Evolutionary conservation across 2,888 invertebrate species (phyloP), one percentile per base, ranked within the genome.

Genomic region (Drosophila borborema): DNA sequence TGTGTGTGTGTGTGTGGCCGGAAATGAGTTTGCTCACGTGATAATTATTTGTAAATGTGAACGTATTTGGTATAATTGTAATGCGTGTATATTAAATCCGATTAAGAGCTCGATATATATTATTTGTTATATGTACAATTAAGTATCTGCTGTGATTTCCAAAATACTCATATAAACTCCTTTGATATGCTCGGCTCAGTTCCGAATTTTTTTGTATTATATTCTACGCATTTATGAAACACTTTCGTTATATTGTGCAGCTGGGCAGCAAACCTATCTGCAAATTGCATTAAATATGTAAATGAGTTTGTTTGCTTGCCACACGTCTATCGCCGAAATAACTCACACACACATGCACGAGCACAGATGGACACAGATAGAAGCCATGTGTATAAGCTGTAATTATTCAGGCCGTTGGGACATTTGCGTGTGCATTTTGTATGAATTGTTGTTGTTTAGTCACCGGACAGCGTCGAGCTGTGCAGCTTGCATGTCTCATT

Each of bases 261-360:
- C 72, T 68, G 51, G 51, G 40, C 61, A 45, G 64, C 51, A 69
- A 56, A 63, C 36, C 62, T 78, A 79, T 84, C 86, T 80, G 61
- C 74, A 77, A 81, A 89, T 87, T 81, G 77, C 87, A 88, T 88
- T 87, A 90, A 85, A 86, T 89, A 90, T 88, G 89, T 74, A 88
- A 90, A 88, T 89, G 77, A 81, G 82, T 82, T 84, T 87, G 82
- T 81, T 86, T 78, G 84, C 75, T 81, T 79, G 80, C 62, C 65
- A 55, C 73, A 51, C 61, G 61, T 55, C 67, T 67, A 59, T 65
- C 56, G 64, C 51, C 45, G 48, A 40, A 66, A 65, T 54, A 23
- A 62, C 28, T 40, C 43, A 55, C 40, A 54, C 14, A 36, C 40
- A 20, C 28, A 28, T 40, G 9, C 34, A 36, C 16, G 34, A 14